Base-by-base conservation (phyloP, 2,888 invertebrate genomes). In the Hemicrepidius hirtus region DNA sequence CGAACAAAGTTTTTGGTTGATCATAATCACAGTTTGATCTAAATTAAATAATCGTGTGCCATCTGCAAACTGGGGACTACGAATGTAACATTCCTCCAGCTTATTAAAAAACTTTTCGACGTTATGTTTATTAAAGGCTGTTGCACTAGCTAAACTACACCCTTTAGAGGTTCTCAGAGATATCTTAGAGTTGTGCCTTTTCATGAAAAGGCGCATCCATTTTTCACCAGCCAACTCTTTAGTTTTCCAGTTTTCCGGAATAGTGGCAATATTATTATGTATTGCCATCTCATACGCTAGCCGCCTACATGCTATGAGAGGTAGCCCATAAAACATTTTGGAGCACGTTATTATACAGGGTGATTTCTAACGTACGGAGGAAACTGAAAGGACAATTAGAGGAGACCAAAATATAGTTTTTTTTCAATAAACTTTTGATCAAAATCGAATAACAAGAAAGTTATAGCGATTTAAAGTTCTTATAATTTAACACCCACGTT, bases 11-110 rank as follows among this genome's bases (percentile, higher is more conserved):
- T 71, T 60, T 44, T 78, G 78, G 13, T 78, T 79, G 46, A 77
- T 80, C 24, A 57, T 62, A 10, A 77, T 74, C n/a, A 68, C 76
- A 18, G 78, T 80, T 70, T 80, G 78, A 55, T 81, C 79, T 13
- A 78, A 32, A 69, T 80, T 79, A 60, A 68, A 80, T 32, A 81
- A 73, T 50, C 75, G 18, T 32, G 44, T 68, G 12, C 65, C 73
- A 49, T 78, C 59, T 13, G 57, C 49, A 66, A 75, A 72, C 32
- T 70, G 63, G 13, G 66, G 67, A 66, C 55, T 28, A 59, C 63
- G 66, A 57, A 63, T 50, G n/a, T 44, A 67, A 24, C 67, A 21
- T 20, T 57, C 53, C 41, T 73, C 66, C 44, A 77, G 67, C 35
- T 73, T 75, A 24, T 64, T 21, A 57, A 64, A 76, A 75, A 80